Conservation (phyloP, 2,113 vertebrate species). For the Crotophaga sulcirostris region DNA sequence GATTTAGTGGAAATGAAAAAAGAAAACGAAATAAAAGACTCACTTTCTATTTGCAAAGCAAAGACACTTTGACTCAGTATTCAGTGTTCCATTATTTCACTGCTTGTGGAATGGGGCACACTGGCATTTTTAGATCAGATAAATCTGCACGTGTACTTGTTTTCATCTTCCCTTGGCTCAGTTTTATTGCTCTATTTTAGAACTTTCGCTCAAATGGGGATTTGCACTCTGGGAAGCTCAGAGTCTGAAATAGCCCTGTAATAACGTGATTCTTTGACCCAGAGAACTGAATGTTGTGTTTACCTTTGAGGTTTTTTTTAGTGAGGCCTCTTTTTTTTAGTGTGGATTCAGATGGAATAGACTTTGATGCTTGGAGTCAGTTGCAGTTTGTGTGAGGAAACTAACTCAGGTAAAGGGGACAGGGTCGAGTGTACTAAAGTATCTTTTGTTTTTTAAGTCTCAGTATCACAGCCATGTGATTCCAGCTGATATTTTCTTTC, state of each 20-base stretch:
- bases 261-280: background rate
- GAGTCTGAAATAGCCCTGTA: background rate
- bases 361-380: background rate
- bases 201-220: background rate
- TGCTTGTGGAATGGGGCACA: background rate
- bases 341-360: background rate
- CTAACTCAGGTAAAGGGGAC: background rate
- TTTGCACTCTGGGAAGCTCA: background rate
- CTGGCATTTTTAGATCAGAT: background rate
- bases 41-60: background rate
- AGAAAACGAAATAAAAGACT: background rate
- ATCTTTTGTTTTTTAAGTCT: background rate
- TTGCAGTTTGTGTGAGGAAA: background rate
- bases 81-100: background rate
- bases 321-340: background rate
- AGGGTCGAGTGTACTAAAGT: background rate
- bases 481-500: background rate
- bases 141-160: background rate
- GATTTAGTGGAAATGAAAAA: rapidly evolving
- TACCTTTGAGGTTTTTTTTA: background rate
- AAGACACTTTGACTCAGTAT: background rate
- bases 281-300: background rate
- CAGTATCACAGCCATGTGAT: rapidly evolving
- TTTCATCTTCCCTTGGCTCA: background rate
- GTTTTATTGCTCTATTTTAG: background rate